Percentiles rank a stretch among this genome's conserved stretches.
Evolutionary conservation across 2,113 vertebrate genomes (phyloP).

Genomic region (Epinephelus fuscoguttatus): DNA sequence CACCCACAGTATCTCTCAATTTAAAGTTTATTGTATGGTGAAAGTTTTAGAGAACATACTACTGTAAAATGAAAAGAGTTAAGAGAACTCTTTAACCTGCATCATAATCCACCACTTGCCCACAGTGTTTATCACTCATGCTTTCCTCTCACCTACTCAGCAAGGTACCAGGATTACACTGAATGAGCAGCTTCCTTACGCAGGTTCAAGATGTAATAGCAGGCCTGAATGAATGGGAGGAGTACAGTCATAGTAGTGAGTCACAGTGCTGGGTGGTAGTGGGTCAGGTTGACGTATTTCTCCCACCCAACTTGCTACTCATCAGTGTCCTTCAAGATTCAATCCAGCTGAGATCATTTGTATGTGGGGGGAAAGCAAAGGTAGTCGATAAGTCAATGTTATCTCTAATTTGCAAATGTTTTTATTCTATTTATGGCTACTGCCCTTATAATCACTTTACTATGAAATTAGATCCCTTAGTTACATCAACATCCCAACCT

Average conservation of each 20-base stretch:
- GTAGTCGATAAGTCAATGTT: conserved; percentile 43
- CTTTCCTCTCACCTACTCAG: not conserved
- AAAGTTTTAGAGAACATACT: not conserved
- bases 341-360: conserved; percentile 24
- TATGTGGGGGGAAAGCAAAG: not conserved
- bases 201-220: not conserved
- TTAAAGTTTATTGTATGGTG: not conserved
- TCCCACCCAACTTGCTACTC: conserved; percentile 34
- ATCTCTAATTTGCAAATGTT: not conserved
- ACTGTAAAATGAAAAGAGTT: not conserved
- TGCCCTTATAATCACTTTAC: no score
- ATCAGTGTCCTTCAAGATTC: conserved; percentile 48
- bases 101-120: not conserved
- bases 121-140: not conserved
- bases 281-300: conserved; percentile 43
- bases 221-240: conserved; percentile 31
- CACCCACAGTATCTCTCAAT: not conserved
- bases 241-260: conserved; percentile 53
- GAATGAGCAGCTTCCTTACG: conserved; percentile 5
- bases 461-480: no score
- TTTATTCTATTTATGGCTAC: no score
- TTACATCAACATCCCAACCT: no score
- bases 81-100: not conserved
- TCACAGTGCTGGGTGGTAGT: conserved; percentile 40
- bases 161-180: not conserved